Conservation (phyloP, 2,113 vertebrate genomes). For the Xenotilapia flavipinnis region DNA sequence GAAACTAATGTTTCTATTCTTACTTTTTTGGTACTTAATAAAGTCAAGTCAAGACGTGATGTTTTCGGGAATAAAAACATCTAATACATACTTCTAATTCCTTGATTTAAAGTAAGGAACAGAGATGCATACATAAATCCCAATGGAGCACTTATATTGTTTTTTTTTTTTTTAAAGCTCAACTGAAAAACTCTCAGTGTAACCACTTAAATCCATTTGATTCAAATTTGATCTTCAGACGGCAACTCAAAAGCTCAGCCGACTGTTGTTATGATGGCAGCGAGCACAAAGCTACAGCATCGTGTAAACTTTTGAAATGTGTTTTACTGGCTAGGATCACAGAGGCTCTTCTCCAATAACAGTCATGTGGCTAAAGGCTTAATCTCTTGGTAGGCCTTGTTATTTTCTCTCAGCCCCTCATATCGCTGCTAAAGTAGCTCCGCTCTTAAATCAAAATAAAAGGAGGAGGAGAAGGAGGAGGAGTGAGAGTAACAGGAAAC, state of each 20-base stretch:
- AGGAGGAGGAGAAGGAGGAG: not conserved
- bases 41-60: not conserved
- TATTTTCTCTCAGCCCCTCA: constrained; percentile 6
- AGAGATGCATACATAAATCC: not conserved
- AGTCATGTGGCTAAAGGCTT: constrained; percentile 23
- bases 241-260: not conserved
- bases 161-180: not conserved
- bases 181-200: not conserved
- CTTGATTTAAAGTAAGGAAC: not conserved
- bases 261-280: not conserved
- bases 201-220: not conserved
- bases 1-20: not conserved
- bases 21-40: not conserved
- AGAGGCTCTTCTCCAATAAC: constrained; percentile 13
- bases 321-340: constrained; percentile 20
- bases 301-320: constrained; percentile 1
- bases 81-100: not conserved
- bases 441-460: constrained; percentile 43
- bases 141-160: not conserved
- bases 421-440: constrained; percentile 24
- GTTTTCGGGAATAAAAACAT: not conserved
- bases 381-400: constrained; percentile 27
- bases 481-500: constrained; percentile 20
- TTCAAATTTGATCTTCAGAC: not conserved
- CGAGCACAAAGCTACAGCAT: not conserved